Evolutionary conservation across 2,113 vertebrate genomes (phyloP), one percentile per base, ranked within the genome.

Genomic region (Phylloscopus trochilus): DNA sequence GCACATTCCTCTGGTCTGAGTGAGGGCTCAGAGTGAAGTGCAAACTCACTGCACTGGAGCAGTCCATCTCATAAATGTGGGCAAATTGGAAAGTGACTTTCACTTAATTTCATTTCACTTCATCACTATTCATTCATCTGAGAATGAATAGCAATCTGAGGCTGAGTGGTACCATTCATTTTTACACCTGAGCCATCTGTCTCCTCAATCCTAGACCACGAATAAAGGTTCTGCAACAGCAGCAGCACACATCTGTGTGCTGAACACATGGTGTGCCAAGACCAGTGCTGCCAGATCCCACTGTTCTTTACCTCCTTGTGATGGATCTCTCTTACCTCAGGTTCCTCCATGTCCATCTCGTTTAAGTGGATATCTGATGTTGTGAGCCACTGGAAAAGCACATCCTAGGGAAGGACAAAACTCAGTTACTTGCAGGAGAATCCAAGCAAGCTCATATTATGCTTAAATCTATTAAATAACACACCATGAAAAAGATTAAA

Each of bases 331-430:
- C 98, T 97, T 96, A 99, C 99, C 98, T 99, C 99, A 26, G 99
- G 99, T 93, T 99, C 98, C 81, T 99, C 98, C 3, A 99, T 98
- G 96, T 99, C 99, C 77, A 99, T 99, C 95, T 99, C 99, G 95
- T 99, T 99, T 87, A 99, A 98, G 67, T 98, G 98, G 88, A 99
- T 98, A 60, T 98, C 98, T 59, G 98, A 98, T 28, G 99, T 98
- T 83, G 98, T 99, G 24, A 99, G 98, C 99, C 99, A 99, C 92
- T 99, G 99, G 95, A 99, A 99, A 92, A 99, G 98, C 67, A 99
- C 98, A 88, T 99, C 99, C 99, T 99, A 91, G 44, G 86, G 35
- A 94, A 97, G 7, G 39, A 80, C 33, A 93, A 58, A 78, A 31
- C 23, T 47, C 56, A 15, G 3, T 84, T 77, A 44, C 28, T 60